Evolutionary conservation across 2,797 vertebrate species (phyloP).

Genomic region (Muscicapa comitata): DNA sequence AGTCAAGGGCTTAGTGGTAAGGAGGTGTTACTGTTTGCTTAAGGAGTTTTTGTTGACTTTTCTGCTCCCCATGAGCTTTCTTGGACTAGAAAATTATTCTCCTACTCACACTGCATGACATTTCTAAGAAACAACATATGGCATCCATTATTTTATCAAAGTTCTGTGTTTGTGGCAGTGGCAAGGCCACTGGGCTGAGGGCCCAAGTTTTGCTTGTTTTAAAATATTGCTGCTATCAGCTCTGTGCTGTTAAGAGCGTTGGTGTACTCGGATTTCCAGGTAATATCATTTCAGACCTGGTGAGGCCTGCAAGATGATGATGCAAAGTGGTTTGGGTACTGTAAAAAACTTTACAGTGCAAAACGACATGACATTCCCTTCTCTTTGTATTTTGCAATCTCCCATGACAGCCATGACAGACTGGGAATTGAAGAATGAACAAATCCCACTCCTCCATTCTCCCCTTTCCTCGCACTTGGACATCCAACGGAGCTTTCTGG

Average conservation of each 20-base stretch:
- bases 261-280: neutral
- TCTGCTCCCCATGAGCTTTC: slow-evolving; percentile 2
- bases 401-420: neutral
- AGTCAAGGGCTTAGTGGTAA: neutral
- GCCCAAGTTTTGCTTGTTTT: neutral
- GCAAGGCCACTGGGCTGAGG: neutral
- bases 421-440: neutral
- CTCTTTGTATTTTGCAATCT: neutral
- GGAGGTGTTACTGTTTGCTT: neutral
- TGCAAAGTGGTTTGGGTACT: neutral
- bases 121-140: slow-evolving; percentile 52
- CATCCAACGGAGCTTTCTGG: neutral
- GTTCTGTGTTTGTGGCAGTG: neutral
- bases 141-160: slow-evolving; percentile 51
- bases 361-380: neutral
- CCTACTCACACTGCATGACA: slow-evolving; percentile 11
- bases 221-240: slow-evolving; percentile 1
- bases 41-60: slow-evolving; percentile 19
- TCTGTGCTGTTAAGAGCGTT: neutral
- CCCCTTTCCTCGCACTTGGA: neutral
- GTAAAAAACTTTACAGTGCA: neutral
- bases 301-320: neutral
- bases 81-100: slow-evolving; percentile 30
- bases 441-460: neutral
- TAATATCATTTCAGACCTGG: neutral